A percentile compares a stretch with the other conserved stretches of the same genome.
phyloP scores from a whole-genome alignment of 2,888 invertebrate species.

The Melipona bicolor region DNA sequence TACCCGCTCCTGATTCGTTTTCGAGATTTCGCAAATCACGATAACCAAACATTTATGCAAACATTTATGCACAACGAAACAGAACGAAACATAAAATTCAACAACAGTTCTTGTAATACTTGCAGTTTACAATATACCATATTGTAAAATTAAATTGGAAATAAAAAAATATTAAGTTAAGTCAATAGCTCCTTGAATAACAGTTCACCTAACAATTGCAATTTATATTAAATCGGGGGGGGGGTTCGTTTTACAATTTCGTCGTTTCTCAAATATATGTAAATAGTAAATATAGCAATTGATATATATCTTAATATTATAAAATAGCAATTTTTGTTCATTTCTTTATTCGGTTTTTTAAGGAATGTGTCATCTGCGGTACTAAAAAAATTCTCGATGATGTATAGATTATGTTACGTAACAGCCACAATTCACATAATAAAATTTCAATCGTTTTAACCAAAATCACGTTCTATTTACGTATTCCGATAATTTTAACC shows the following conservation, averaged over 20 bases:
- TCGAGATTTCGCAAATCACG: constrained; percentile 27
- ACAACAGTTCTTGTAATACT: neutral
- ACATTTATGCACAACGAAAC: too few relatives aligned
- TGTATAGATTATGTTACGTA: neutral
- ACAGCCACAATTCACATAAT: neutral
- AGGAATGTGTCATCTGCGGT: too few relatives aligned
- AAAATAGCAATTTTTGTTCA: too few relatives aligned
- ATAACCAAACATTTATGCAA: constrained; percentile 19
- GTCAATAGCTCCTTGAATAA: too few relatives aligned
- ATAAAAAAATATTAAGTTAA: neutral
- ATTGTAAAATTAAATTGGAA: neutral
- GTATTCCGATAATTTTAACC: too few relatives aligned
- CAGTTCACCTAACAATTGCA: neutral
- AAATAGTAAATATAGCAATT: too few relatives aligned
- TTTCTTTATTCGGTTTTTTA: too few relatives aligned
- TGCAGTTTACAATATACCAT: neutral
- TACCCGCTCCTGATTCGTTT: constrained; percentile 9
- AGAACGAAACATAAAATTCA: neutral
- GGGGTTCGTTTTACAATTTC: too few relatives aligned
- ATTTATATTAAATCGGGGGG: neutral
- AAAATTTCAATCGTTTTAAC: neutral
- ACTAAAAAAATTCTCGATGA: too few relatives aligned
- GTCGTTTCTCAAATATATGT: too few relatives aligned
- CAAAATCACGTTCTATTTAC: too few relatives aligned
- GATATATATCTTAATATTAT: too few relatives aligned